Base-by-base conservation (phyloP, 2,113 vertebrate genomes). In the Cyphomyrus discorhynchus region DNA sequence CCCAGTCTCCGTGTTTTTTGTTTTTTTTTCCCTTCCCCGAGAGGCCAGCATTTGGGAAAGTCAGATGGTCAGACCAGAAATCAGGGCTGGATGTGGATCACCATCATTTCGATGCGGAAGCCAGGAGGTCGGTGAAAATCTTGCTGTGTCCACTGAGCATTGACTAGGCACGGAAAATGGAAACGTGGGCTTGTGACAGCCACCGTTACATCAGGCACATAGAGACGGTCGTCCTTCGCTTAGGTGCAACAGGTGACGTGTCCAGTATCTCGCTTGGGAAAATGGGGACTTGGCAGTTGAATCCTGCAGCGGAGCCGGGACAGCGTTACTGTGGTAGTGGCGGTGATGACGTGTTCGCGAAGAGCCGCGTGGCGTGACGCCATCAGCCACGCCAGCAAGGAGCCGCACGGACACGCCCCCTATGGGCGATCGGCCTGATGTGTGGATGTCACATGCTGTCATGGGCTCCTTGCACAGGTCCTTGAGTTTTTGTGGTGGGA, bases 281-380 rank as follows among this genome's bases (percentile, higher is more conserved):
- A 21, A 80, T 27, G 4, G 46, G 47, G 31, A 1, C 42, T 39
- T 2, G 53, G 31, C 50, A 47, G 31, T 82, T 89, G 21, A 89
- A 17, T 39, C 39, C 3, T 17, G 11, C 88, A 5, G 35, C 9
- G 35, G 39, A 82, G 89, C 3, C 70, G 8, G 82, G 2, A 80
- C 21, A 49, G 70, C 56, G 91, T 92, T 86, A 89, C 90, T 88
- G 91, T 91, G 89, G 91, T 13, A 89, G 90, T 83, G 87, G 84
- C 49, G 90, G 62, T 17, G 31, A 17, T 6, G 0, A 2, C 5
- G 2, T n/a, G 35, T 13, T 49, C 2, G 27, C 19, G 4, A 5
- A 1, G 21, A 84, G 46, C 39, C 0, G 42, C 17, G 3, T 47
- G 39, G 19, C 13, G 2, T n/a, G 42, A 83, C 7, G 6, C 6